Evolutionary conservation across 2,797 vertebrate species (phyloP).

Genomic region (Gallinago solitaria): DNA sequence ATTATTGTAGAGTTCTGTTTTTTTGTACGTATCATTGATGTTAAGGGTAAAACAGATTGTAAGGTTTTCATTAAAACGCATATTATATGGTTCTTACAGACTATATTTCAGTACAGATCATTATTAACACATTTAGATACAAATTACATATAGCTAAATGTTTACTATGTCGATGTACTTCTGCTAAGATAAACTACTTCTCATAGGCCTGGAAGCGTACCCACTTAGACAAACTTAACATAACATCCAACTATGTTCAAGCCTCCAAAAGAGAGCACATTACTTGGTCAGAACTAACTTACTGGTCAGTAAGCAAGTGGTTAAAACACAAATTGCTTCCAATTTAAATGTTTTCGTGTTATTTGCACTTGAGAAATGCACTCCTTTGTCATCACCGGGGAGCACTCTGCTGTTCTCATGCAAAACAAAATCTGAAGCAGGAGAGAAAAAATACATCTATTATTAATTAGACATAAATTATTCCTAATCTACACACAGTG

Average conservation of each 20-base stretch:
- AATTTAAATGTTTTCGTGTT: slow-evolving; percentile 26
- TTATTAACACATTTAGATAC: not conserved
- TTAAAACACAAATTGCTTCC: slow-evolving; percentile 24
- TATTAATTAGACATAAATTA: slow-evolving; percentile 81
- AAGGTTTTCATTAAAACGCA: not conserved
- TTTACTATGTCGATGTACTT: not conserved
- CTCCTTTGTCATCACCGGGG: slow-evolving; percentile 42
- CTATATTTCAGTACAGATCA: not conserved
- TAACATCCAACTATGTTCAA: not conserved
- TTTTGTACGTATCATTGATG: not conserved
- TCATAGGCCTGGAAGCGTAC: not conserved
- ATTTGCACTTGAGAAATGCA: slow-evolving; percentile 48
- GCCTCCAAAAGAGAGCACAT: not conserved
- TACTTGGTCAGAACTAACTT: not conserved
- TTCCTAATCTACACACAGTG: slow-evolving; percentile 76
- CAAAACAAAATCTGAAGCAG: slow-evolving; percentile 59
- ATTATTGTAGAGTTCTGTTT: not conserved
- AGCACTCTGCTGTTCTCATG: slow-evolving; percentile 44
- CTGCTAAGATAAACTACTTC: not conserved
- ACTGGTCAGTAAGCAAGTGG: not conserved
- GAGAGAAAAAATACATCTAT: slow-evolving; percentile 51
- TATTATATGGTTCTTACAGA: not conserved
- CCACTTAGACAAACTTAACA: not conserved
- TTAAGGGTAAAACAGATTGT: not conserved
- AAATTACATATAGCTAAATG: not conserved